Base-by-base conservation (phyloP, 1,140 invertebrate genomes). In the Neuroterus valhalla region DNA sequence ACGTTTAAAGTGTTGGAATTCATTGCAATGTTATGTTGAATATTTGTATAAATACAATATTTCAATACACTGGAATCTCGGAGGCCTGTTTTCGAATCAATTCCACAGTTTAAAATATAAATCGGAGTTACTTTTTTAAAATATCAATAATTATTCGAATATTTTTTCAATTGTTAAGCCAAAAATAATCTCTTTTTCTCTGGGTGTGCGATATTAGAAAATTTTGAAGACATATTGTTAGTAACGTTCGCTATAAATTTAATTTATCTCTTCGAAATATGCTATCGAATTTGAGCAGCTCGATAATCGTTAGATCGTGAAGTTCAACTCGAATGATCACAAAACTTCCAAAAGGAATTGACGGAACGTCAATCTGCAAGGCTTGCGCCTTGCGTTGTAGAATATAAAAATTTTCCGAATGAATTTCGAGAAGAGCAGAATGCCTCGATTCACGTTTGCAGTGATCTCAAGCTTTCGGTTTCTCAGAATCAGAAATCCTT, bases 321-420 rank as follows among this genome's bases (percentile, higher is more conserved):
- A 52, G 5, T 6, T 17, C 8, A 50, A 50, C n/a, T 6, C 17
- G n/a, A 52, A 52, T 23, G 6, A 21, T 23, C 19, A 52, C 3
- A 52, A 11, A 62, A 15, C 21, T 62, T 15, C n/a, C 14, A 62
- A 23, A 62, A 62, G 55, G 23, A 62, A 62, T 62, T 62, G 55
- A 62, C 55, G 55, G 26, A 62, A 62, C 21, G 55, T 62, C 55
- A 62, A 62, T 52, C 8, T 23, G 26, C 23, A 26, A 62, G 15
- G 5, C 31, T 12, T n/a, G n/a, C 23, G 52, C 21, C 52, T 26
- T 6, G 46, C 46, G 46, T 48, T 62, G 21, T 62, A 62, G 23
- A 15, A 31, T 15, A 62, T 26, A 55, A 55, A 55, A 31, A 55
- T 31, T 62, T 62, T 62, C 55, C 31, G 31, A 31, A 23, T 62